Conservation (phyloP, 2,888 invertebrate species). For the Pammene fasciana region DNA sequence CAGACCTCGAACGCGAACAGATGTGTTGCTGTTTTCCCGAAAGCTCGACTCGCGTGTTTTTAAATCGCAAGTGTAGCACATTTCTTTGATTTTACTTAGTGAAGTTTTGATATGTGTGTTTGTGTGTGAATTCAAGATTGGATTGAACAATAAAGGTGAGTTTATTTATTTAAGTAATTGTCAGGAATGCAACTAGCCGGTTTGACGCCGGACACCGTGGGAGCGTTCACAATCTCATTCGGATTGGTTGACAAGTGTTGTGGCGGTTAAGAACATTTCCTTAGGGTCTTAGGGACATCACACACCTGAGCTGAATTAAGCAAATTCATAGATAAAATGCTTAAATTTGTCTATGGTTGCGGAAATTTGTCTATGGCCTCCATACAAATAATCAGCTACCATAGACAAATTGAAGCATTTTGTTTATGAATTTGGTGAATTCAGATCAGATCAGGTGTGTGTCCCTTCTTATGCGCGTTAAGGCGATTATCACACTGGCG, state of each 20-base stretch:
- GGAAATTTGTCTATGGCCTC: too few relatives aligned
- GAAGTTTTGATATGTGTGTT: constrained; percentile 71
- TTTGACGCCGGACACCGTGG: constrained; percentile 77
- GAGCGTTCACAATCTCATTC: constrained; percentile 63
- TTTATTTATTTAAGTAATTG: constrained; percentile 64
- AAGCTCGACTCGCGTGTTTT: constrained; percentile 63
- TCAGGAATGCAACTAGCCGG: constrained; percentile 73
- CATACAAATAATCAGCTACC: too few relatives aligned
- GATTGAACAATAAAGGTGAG: constrained; percentile 66
- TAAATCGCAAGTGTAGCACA: constrained; percentile 48
- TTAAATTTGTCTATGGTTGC: too few relatives aligned
- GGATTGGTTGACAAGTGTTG: constrained; percentile 49
- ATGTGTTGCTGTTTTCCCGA: constrained; percentile 47
- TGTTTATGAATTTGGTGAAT: too few relatives aligned
- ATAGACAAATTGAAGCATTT: too few relatives aligned
- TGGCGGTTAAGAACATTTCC: too few relatives aligned
- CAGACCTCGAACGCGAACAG: constrained; percentile 48
- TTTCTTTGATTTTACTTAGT: constrained; percentile 65
- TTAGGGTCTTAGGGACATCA: too few relatives aligned
- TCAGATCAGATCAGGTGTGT: too few relatives aligned
- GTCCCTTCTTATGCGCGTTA: too few relatives aligned
- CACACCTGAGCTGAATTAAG: too few relatives aligned
- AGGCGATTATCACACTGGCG: too few relatives aligned
- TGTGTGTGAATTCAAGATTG: constrained; percentile 51
- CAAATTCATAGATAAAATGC: too few relatives aligned